These are phyloP conservation scores for Tokudaia muenninki DNA, from an alignment of 2,797 vertebrate genomes.

Conservation along the genomic window DNA sequence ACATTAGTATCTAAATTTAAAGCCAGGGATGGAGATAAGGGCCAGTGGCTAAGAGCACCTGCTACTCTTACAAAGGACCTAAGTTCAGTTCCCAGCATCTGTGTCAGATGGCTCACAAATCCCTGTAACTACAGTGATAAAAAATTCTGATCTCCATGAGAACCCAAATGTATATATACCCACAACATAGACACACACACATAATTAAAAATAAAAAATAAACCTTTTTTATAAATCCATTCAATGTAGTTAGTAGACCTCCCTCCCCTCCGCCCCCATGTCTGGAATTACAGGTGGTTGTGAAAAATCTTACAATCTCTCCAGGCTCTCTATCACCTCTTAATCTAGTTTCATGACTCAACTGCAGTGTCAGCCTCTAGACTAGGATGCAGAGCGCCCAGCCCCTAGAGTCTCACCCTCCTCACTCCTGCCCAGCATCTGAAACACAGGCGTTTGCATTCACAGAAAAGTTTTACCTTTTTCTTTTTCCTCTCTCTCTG, in stretches of 20 bases:
- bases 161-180: background rate
- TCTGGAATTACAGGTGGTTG: background rate
- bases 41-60: background rate
- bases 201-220: background rate
- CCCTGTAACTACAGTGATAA: background rate
- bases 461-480: background rate
- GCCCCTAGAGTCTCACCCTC: background rate
- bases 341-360: conserved; percentile 61
- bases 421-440: background rate
- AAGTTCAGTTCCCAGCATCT: background rate
- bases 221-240: background rate
- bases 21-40: no score
- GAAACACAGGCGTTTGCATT: background rate
- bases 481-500: background rate
- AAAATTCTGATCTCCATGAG: background rate
- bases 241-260: background rate
- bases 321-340: conserved; percentile 18
- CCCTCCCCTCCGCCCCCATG: background rate
- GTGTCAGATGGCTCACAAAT: background rate
- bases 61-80: background rate
- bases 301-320: background rate
- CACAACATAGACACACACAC: background rate
- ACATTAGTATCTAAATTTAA: background rate
- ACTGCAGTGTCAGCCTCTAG: background rate
- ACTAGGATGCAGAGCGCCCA: background rate